Base-by-base conservation (phyloP, 2,113 vertebrate genomes). In the Pungitius pungitius region DNA sequence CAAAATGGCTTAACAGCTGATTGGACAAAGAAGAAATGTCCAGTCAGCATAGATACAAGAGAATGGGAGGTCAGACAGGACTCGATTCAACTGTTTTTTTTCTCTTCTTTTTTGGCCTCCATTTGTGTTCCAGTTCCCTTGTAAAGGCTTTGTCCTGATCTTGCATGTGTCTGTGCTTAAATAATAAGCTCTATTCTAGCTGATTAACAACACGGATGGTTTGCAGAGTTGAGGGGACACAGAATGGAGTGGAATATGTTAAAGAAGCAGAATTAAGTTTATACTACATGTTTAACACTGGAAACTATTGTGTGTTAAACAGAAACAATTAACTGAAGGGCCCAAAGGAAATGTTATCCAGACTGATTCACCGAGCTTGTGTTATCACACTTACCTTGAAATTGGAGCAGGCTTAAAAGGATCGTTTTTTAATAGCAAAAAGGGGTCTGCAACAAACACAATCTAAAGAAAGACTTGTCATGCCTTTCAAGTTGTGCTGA, bases 1-100 rank as follows among this genome's bases (percentile, higher is more conserved):
- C 59, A 88, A 51, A 81, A 83, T 52, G 68, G 78, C 71, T 83
- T 83, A 10, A 76, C 80, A 83, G 83, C 59, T 75, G 78, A 86
- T 52, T 82, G 82, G 81, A 87, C 83, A 88, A 87, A 83, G n/a
- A n/a, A n/a, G n/a, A n/a, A n/a, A n/a, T n/a, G n/a, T n/a, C n/a
- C n/a, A n/a, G n/a, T n/a, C n/a, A n/a, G n/a, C n/a, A n/a, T n/a
- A n/a, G 59, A 69, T 43, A 76, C 72, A 78, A 39, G 39, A 70
- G 60, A 81, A 52, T 59, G 59, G 69, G 45, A 77, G 67, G 43
- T 69, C 40, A 55, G 26, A 35, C 57, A 35, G 62, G 49, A 54
- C 62, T 80, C 85, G 65, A 60, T 60, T 77, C 78, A 81, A 63
- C 70, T 79, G 69, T 71, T 78, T 80, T 77, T 72, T 39, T n/a